These are phyloP conservation scores for Halichondria panicea DNA, from an alignment of 37 sponge, comb jelly and placozoan species.

Conservation along the genomic window DNA sequence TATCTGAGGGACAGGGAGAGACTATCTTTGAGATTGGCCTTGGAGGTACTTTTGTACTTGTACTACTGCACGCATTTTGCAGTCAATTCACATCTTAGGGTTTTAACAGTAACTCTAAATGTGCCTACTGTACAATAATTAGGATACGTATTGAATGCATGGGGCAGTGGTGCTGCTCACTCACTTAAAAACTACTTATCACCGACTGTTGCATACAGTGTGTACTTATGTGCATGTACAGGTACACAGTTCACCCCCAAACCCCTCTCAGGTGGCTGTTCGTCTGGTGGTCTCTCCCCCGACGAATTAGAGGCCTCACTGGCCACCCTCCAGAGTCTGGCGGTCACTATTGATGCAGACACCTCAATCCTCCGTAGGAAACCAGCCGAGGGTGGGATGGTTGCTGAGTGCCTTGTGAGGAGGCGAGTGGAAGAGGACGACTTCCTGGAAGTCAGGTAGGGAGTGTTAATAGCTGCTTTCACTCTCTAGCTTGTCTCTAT, in stretches of 20 bases:
- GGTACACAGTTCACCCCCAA: too few relatives aligned
- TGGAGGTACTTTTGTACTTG: constrained; percentile 73
- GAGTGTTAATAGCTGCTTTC: neutral
- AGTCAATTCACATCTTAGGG: too few relatives aligned
- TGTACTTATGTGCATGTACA: too few relatives aligned
- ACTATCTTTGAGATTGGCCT: constrained; percentile 85
- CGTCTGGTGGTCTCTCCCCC: constrained; percentile 65
- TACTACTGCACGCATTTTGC: neutral
- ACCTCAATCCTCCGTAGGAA: constrained; percentile 74
- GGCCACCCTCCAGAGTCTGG: constrained; percentile 76
- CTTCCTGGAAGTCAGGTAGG: constrained; percentile 94
- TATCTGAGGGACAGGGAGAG: constrained; percentile 94
- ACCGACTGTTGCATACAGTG: neutral
- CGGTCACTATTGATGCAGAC: constrained; percentile 74
- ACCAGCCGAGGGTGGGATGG: constrained; percentile 74
- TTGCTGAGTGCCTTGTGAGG: constrained; percentile 86
- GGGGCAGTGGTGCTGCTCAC: neutral
- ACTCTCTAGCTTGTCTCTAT: neutral
- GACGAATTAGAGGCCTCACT: constrained; percentile 84
- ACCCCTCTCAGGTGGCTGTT: constrained; percentile 24
- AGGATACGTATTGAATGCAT: neutral
- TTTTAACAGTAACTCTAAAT: too few relatives aligned
- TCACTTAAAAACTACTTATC: neutral
- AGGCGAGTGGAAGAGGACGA: constrained; percentile 83
- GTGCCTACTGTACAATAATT: neutral